A percentile compares a stretch with the other conserved stretches of the same genome.
Conservation (phyloP, 2,888 invertebrate genomes). For the Heterodera filipjevi region DNA sequence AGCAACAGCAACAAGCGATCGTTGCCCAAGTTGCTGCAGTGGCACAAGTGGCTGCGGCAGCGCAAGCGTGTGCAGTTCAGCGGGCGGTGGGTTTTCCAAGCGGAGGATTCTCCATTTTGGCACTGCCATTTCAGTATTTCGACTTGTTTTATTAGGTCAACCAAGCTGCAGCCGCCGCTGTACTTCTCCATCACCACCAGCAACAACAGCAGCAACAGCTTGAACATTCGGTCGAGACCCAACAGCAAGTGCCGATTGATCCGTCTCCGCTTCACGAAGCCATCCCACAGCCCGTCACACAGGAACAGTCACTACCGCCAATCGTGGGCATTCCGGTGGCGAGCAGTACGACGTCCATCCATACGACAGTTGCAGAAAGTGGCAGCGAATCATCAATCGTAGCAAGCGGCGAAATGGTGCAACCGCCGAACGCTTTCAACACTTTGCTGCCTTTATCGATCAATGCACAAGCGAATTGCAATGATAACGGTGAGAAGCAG, state of each 20-base stretch:
- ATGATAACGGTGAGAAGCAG: background rate
- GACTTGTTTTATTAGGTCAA: slow-evolving; percentile 18
- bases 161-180: slow-evolving; percentile 38
- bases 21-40: slow-evolving; percentile 20
- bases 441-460: background rate
- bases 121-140: background rate
- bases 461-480: background rate
- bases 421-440: background rate
- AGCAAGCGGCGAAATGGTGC: background rate
- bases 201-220: slow-evolving; percentile 37
- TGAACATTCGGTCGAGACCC: background rate
- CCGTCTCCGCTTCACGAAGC: background rate
- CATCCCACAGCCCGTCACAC: background rate
- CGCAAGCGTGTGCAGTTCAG: slow-evolving; percentile 11
- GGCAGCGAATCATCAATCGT: background rate
- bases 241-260: background rate
- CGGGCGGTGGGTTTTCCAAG: background rate
- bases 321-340: slow-evolving; percentile 23
- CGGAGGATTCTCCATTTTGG: too few relatives aligned
- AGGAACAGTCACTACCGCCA: background rate
- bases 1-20: slow-evolving; percentile 5
- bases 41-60: slow-evolving; percentile 20
- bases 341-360: slow-evolving; percentile 20
- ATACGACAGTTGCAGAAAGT: slow-evolving; percentile 10
- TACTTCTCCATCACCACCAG: slow-evolving; percentile 37